Evolutionary conservation across 2,888 invertebrate genomes (phyloP).

Genomic region (Clistopyga incitator): DNA sequence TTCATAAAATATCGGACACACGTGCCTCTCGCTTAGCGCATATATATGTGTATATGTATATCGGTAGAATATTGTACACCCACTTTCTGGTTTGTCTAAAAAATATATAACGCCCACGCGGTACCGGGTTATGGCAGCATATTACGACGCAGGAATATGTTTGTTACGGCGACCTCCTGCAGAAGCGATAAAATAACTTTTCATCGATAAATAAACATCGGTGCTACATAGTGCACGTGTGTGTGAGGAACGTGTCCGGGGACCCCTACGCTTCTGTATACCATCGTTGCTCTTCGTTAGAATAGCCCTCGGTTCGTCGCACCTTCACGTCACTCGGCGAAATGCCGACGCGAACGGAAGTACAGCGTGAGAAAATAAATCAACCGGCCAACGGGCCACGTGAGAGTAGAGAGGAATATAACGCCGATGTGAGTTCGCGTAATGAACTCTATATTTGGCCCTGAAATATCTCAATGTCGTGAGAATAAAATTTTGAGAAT

Average conservation of each 20-base stretch:
- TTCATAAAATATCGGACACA: conserved; percentile 23
- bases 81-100: background rate
- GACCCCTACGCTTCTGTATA: background rate
- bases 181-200: conserved; percentile 44
- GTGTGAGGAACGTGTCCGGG: background rate
- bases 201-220: conserved; percentile 45
- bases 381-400: conserved; percentile 24
- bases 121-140: conserved; percentile 22
- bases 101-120: conserved; percentile 13
- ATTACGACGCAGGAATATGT: conserved; percentile 15
- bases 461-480: background rate
- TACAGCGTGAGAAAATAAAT: conserved; percentile 38
- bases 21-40: background rate
- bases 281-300: conserved; percentile 13
- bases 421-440: conserved; percentile 1
- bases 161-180: conserved; percentile 2
- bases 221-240: background rate
- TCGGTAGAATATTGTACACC: background rate
- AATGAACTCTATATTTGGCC: background rate
- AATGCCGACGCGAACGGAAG: conserved; percentile 31
- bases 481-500: conserved; percentile 7
- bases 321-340: background rate
- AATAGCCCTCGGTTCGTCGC: background rate
- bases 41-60: background rate
- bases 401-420: background rate